These are phyloP conservation scores for Polyommatus icarus DNA, from an alignment of 2,888 invertebrate genomes.

Conservation along the genomic window DNA sequence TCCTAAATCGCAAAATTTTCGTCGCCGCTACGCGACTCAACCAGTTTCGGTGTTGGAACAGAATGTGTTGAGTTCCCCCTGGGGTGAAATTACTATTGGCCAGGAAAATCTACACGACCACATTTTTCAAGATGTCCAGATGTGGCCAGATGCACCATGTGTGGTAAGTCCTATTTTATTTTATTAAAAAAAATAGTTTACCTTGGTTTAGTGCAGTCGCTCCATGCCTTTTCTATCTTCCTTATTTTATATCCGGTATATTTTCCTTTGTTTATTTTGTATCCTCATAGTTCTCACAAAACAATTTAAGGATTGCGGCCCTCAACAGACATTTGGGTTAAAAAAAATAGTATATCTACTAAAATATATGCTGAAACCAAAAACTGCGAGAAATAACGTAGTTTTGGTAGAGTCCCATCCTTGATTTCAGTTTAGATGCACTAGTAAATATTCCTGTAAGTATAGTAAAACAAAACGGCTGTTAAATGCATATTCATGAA, in stretches of 20 bases:
- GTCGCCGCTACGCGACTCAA: slow-evolving; percentile 60
- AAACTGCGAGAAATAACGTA: background rate
- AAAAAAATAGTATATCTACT: too few species aligned
- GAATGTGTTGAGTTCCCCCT: slow-evolving; percentile 63
- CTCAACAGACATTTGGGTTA: background rate
- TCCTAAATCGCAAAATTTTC: slow-evolving; percentile 38
- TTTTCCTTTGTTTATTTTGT: slow-evolving; percentile 5
- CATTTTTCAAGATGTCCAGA: slow-evolving; percentile 78
- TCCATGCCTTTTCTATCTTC: background rate
- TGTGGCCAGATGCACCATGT: slow-evolving; percentile 81
- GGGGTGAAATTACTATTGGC: slow-evolving; percentile 77
- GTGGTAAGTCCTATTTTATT: slow-evolving; percentile 77
- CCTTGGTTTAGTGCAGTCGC: background rate
- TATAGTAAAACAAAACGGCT: background rate
- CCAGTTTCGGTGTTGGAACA: slow-evolving; percentile 57
- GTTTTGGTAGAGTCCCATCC: background rate
- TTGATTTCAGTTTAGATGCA: background rate
- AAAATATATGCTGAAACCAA: background rate
- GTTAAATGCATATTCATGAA: background rate
- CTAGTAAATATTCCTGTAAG: background rate
- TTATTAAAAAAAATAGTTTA: background rate
- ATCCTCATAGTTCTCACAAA: background rate
- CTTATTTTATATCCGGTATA: background rate
- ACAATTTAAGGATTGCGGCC: background rate
- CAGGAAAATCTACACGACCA: slow-evolving; percentile 80